Base-by-base conservation (phyloP, 2,888 invertebrate species). In the Drosophila ezoana region DNA sequence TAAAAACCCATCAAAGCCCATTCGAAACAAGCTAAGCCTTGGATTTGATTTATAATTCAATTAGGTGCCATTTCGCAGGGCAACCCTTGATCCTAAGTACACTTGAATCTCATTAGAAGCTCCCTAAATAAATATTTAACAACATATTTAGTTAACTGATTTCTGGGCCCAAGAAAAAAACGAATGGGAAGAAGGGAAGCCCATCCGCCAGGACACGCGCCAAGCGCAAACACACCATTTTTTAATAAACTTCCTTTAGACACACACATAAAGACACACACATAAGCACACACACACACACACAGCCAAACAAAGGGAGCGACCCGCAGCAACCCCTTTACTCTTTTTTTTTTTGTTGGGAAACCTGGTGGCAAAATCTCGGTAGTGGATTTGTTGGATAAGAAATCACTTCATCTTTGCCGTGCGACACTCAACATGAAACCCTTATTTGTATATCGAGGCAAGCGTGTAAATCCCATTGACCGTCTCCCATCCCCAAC, bases 371-470 rank as follows among this genome's bases (percentile, higher is more conserved):
- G 35, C 13, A 8, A 58, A 69, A 60, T 70, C 79, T 73, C 56
- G 56, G 56, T 41, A 76, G 73, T 88, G 88, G 84, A 85, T 85
- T 85, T 86, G 81, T 43, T 75, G 89, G 88, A 88, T 88, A 85
- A 88, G 81, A 79, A 86, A 88, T 88, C 85, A 88, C 85, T 86
- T 86, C 89, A 86, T 88, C 89, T 88, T 63, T 59, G 61, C 58
- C 67, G 51, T 53, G 67, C 70, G 72, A 79, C 76, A 74, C 65
- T 81, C 72, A 66, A 81, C 72, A 79, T 73, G 59, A 67, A 77
- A 79, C 88, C 87, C 85, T 76, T 89, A 90, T 89, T 87, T 89
- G 89, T 90, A 83, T 89, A 88, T 81, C 64, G 87, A 76, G 64
- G 86, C 88, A 79, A 86, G 79, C 79, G 85, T 86, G 85, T 81